These are phyloP conservation scores for Leptinotarsa texana DNA, from an alignment of 1,140 invertebrate species.

Conservation along the genomic window DNA sequence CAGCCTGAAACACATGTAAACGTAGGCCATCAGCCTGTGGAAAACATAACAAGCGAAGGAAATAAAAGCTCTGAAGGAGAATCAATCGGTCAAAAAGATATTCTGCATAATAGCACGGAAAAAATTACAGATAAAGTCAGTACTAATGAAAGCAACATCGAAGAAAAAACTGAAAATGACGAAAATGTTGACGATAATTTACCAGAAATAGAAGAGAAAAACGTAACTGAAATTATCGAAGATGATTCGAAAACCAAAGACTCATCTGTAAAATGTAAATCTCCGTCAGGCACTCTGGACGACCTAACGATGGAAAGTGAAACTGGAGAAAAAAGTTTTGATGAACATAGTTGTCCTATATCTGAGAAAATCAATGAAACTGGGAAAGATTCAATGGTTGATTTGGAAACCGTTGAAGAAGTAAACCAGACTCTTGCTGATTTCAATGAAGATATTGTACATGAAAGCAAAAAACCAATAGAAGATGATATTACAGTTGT, in stretches of 20 bases:
- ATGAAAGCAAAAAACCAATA: not conserved
- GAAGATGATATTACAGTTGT: not conserved
- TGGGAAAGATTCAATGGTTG: no score
- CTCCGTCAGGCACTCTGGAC: not conserved
- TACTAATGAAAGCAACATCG: no score
- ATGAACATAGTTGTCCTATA: no score
- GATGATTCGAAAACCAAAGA: not conserved
- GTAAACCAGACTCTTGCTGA: no score
- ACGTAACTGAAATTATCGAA: no score
- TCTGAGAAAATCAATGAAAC: no score
- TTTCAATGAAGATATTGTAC: not conserved
- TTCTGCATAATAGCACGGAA: not conserved
- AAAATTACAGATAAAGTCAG: no score
- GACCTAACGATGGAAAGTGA: slow-evolving; percentile 2
- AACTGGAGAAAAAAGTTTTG: not conserved
- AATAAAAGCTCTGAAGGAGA: not conserved
- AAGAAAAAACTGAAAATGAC: no score
- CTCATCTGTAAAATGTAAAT: not conserved
- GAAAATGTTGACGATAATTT: no score
- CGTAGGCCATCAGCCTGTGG: no score
- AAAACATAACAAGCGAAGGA: not conserved
- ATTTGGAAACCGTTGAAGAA: no score
- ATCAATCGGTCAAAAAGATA: not conserved
- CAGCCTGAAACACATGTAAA: not conserved
- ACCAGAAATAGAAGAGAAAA: no score